Evolutionary conservation across 2,113 vertebrate genomes (phyloP), one percentile per base, ranked within the genome.

Genomic region (Boleophthalmus pectinirostris): DNA sequence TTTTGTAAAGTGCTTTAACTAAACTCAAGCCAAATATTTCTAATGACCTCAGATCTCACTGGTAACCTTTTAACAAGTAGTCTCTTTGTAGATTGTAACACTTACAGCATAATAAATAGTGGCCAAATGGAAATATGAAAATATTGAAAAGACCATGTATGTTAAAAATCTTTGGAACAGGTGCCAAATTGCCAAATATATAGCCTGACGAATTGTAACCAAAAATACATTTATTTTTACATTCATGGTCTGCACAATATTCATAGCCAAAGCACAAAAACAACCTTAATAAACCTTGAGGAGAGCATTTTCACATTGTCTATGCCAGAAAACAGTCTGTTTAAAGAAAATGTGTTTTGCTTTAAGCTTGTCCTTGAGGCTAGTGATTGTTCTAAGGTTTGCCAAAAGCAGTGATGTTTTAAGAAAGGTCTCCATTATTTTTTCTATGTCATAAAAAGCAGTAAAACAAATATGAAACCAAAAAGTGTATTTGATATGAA

Each of bases 101-200:
- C 89, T 88, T 78, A 70, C 70, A 54, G 53, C 87, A 83, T 76
- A 86, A 83, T 67, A 56, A 89, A 82, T 56, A 80, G 57, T 90
- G 79, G 89, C 88, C 89, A 91, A 92, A 92, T 83, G 14, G 85
- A 92, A 92, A 89, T 92, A 92, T 16, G 86, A 92, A 92, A 88
- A 92, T 93, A 91, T 93, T 92, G 89, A 69, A 90, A 80, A 87
- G 70, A 89, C 85, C 85, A 88, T 91, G 83, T 91, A 90, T 89
- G 87, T 89, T 60, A 58, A 67, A 69, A 86, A 79, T 67, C 79
- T 43, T 65, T 75, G 57, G 68, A 66, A 69, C 76, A 89, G 82
- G 61, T 83, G 56, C 86, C 81, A 86, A 69, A 18, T 88, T 87
- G 82, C 88, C 89, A 93, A 93, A 93, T 92, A 88, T 72, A 79